Evolutionary conservation across 2,113 vertebrate genomes (phyloP).

Genomic region (Opisthocomus hoazin): DNA sequence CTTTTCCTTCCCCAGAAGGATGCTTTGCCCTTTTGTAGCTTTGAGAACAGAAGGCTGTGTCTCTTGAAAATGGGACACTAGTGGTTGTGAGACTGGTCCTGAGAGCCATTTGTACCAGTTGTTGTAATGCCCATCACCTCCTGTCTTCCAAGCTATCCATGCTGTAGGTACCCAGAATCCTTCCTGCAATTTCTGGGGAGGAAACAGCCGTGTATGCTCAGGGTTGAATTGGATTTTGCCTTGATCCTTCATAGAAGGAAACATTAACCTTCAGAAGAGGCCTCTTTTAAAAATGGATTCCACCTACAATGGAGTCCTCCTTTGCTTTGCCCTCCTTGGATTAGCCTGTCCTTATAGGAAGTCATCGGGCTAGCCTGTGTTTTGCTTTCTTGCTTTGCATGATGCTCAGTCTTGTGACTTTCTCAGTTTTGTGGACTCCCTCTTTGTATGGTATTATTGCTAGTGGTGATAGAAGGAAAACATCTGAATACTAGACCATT

Average conservation of each 20-base stretch:
- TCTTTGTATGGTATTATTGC: background rate
- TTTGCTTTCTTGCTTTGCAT: background rate
- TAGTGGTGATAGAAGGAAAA: background rate
- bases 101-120: background rate
- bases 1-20: background rate
- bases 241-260: background rate
- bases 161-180: background rate
- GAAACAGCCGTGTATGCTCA: background rate
- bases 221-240: slow-evolving; percentile 24
- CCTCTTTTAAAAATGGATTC: background rate
- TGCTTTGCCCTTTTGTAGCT: background rate
- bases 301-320: background rate
- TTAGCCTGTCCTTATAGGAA: background rate
- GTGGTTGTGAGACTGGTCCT: background rate
- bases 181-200: background rate
- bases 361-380: background rate
- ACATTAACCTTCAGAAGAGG: background rate
- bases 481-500: background rate
- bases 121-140: background rate
- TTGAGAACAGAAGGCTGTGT: background rate
- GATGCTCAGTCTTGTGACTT: background rate
- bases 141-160: background rate
- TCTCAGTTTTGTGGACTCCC: background rate
- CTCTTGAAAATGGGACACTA: background rate
- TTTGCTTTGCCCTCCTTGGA: background rate